Evolutionary conservation across 1,140 invertebrate genomes (phyloP).

Genomic region (Drosophila pachea): DNA sequence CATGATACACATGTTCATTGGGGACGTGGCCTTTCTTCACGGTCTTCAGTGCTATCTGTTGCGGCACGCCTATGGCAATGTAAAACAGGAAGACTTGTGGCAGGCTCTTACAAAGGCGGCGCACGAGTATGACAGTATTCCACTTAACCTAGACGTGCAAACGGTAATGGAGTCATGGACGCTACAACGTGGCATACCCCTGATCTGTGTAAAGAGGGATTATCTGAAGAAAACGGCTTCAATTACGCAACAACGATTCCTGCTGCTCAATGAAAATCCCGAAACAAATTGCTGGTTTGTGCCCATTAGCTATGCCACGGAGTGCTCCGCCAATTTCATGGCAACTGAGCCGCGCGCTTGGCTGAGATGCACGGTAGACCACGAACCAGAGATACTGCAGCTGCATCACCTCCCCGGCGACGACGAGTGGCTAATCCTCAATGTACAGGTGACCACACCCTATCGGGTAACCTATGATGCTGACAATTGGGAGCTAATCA

Average conservation of each 20-base stretch:
- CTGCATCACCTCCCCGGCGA: slow-evolving; percentile 46
- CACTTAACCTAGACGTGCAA: slow-evolving; percentile 81
- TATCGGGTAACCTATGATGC: slow-evolving; percentile 88
- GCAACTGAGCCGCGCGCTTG: slow-evolving; percentile 82
- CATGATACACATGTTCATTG: slow-evolving; percentile 93
- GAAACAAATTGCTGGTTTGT: slow-evolving; percentile 80
- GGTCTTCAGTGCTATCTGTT: slow-evolving; percentile 85
- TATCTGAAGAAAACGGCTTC: slow-evolving; percentile 80
- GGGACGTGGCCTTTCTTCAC: slow-evolving; percentile 84
- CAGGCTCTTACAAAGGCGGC: slow-evolving; percentile 83
- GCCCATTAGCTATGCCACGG: slow-evolving; percentile 83
- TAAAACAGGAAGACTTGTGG: slow-evolving; percentile 92
- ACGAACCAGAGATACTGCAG: slow-evolving; percentile 19
- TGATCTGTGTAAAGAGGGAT: slow-evolving; percentile 84
- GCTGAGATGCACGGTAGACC: slow-evolving; percentile 78
- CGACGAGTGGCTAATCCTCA: slow-evolving; percentile 83
- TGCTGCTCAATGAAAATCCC: slow-evolving; percentile 18
- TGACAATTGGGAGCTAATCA: slow-evolving; percentile 84
- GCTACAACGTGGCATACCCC: slow-evolving; percentile 88
- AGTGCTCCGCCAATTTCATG: slow-evolving; percentile 81
- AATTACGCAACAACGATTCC: slow-evolving; percentile 80
- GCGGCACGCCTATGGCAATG: slow-evolving; percentile 83
- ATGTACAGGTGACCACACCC: slow-evolving; percentile 82
- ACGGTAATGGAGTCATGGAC: slow-evolving; percentile 91
- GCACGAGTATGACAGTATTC: slow-evolving; percentile 79